Conservation (phyloP, 2,888 invertebrate genomes). For the Bedellia somnulentella region DNA sequence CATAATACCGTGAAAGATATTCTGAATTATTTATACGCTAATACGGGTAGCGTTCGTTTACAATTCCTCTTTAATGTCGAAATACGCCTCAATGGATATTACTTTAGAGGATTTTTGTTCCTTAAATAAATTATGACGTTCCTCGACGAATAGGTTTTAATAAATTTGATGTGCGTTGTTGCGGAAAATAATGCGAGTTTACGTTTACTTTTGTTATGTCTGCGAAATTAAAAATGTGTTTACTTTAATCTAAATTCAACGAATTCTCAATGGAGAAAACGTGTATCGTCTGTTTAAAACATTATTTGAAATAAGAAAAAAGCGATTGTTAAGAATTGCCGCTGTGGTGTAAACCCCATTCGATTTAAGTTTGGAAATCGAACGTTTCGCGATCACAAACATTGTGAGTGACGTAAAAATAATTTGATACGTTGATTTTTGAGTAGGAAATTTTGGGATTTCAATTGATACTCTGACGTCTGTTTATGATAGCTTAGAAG, state of each 20-base stretch:
- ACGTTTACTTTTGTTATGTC: slow-evolving; percentile 27
- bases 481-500: slow-evolving; percentile 1
- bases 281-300: no score
- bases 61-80: slow-evolving; percentile 31
- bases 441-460: background rate
- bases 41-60: slow-evolving; percentile 25
- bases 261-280: no score
- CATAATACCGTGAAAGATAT: slow-evolving; percentile 55
- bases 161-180: slow-evolving; percentile 40
- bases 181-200: slow-evolving; percentile 29
- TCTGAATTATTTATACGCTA: slow-evolving; percentile 56
- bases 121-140: slow-evolving; percentile 56
- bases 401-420: slow-evolving; percentile 45
- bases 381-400: slow-evolving; percentile 10
- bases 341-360: background rate
- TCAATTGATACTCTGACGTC: slow-evolving; percentile 1
- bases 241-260: no score
- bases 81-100: slow-evolving; percentile 52
- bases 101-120: slow-evolving; percentile 53
- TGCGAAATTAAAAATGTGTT: slow-evolving; percentile 34
- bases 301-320: no score
- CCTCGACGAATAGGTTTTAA: slow-evolving; percentile 51
- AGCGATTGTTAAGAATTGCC: no score
- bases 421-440: slow-evolving; percentile 23
- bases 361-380: background rate